phyloP scores from a whole-genome alignment of 2,113 vertebrate genomes.

The Fregetta grallaria region DNA sequence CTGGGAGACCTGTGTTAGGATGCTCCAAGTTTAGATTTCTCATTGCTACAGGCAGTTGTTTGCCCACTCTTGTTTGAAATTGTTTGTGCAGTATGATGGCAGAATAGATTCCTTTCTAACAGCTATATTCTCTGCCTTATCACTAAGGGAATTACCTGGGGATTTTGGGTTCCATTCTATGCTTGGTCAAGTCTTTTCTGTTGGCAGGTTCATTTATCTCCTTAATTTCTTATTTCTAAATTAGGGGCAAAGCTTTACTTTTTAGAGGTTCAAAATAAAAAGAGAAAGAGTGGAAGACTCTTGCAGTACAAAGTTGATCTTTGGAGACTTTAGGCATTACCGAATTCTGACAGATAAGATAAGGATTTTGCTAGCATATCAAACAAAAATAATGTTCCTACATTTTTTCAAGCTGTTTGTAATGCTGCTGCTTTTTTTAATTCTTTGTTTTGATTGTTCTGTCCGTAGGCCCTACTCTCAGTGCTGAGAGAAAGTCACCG shows the following conservation, averaged over 20 bases:
- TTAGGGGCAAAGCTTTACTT: neutral
- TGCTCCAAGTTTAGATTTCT: neutral
- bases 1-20: neutral
- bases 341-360: neutral
- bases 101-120: neutral
- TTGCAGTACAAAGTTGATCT: neutral
- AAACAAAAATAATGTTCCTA: neutral
- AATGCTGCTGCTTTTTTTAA: neutral
- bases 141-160: neutral
- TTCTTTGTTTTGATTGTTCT: neutral
- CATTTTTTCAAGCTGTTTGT: neutral
- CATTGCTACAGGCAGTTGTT: neutral
- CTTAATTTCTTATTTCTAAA: neutral
- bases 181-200: neutral
- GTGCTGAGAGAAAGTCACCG: slow-evolving; percentile 95
- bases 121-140: neutral
- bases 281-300: neutral
- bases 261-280: no score
- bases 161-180: neutral
- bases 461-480: slow-evolving; percentile 81
- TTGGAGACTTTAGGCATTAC: neutral
- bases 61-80: neutral
- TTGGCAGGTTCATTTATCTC: neutral
- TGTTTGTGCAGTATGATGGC: neutral
- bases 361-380: neutral